These are phyloP conservation scores for Marmota flaviventris DNA, from an alignment of 2,113 vertebrate genomes.

Conservation along the genomic window DNA sequence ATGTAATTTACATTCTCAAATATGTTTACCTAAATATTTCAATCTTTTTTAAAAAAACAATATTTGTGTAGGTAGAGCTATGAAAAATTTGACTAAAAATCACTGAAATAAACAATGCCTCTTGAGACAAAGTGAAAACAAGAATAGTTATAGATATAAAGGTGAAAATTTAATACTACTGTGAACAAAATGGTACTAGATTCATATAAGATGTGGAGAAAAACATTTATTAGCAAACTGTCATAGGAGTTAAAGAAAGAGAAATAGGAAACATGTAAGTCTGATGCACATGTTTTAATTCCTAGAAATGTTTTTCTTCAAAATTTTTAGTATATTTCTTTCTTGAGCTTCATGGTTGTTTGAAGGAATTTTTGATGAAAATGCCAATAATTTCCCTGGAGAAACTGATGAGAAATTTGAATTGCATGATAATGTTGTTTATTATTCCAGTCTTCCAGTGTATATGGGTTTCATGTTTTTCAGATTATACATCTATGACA, in stretches of 20 bases:
- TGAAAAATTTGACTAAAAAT: not conserved
- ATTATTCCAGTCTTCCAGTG: not conserved
- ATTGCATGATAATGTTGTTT: not conserved
- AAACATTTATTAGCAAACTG: not conserved
- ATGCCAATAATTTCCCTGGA: not conserved
- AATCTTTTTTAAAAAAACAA: not conserved
- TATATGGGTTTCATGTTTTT: not conserved
- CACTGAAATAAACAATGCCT: not conserved
- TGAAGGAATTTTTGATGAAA: not conserved
- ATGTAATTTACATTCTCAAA: not conserved
- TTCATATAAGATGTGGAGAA: not conserved
- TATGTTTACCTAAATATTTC: not conserved
- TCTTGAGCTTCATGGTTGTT: not conserved
- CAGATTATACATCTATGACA: not conserved
- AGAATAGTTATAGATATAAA: not conserved
- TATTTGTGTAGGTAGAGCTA: not conserved
- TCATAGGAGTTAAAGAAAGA: not conserved
- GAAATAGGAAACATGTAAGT: not conserved
- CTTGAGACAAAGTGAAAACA: not conserved
- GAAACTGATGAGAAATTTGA: not conserved
- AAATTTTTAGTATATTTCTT: not conserved
- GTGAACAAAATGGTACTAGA: not conserved
- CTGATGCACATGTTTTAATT: constrained; percentile 14
- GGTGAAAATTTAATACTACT: not conserved
- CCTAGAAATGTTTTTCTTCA: not conserved